Evolutionary conservation across 2,797 vertebrate species (phyloP).

Genomic region (Cyclura pinguis): DNA sequence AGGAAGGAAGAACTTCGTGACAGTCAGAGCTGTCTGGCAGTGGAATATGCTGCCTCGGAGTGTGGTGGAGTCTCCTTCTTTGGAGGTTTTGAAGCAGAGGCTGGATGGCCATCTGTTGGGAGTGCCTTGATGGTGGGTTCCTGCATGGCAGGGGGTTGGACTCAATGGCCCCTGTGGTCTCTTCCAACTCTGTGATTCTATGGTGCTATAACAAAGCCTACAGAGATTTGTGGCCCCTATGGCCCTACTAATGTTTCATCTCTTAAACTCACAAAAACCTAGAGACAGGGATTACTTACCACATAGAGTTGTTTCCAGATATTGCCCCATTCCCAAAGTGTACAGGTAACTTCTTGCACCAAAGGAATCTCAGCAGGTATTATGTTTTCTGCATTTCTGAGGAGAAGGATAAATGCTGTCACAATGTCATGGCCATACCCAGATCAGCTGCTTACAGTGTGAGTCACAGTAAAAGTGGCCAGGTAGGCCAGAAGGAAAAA

Average conservation of each 20-base stretch:
- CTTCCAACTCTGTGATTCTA: no score
- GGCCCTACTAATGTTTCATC: not conserved
- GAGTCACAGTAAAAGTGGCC: not conserved
- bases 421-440: not conserved
- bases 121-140: no score
- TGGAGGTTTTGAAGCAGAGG: no score
- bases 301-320: conserved; percentile 98
- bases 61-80: no score
- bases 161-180: no score
- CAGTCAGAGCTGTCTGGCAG: no score
- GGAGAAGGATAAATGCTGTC: not conserved
- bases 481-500: not conserved
- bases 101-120: no score
- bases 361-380: conserved; percentile 91
- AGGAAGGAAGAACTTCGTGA: no score
- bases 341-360: conserved; percentile 96
- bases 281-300: conserved; percentile 79
- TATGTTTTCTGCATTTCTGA: conserved; percentile 86
- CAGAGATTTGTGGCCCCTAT: rapidly evolving
- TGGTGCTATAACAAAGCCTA: not conserved
- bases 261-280: not conserved
- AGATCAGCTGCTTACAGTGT: not conserved
- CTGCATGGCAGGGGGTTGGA: no score
- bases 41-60: no score
- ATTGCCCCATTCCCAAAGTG: conserved; percentile 95